Evolutionary conservation across 1,140 invertebrate species (phyloP).

Genomic region (Drepana arcuata): DNA sequence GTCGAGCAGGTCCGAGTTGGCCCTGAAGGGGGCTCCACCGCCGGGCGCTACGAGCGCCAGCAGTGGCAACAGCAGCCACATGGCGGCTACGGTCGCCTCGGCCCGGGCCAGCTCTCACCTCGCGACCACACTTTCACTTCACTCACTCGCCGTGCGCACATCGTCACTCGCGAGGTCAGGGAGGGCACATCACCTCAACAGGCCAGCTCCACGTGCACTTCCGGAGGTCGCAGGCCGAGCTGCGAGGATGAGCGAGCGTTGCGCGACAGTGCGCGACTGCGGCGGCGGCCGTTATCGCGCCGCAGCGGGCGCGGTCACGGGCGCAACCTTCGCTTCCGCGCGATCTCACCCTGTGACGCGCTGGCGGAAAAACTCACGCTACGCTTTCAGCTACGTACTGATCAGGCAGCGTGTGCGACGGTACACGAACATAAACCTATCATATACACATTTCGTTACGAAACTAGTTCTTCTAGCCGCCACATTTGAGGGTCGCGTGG

Average conservation of each 20-base stretch:
- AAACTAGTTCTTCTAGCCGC: too few relatives aligned
- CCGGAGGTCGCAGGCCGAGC: slow-evolving; percentile 27
- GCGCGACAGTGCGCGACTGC: slow-evolving; percentile 46
- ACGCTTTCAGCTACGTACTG: slow-evolving; percentile 33
- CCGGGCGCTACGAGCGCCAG: slow-evolving; percentile 39
- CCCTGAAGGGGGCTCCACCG: slow-evolving; percentile 40
- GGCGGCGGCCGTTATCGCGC: slow-evolving; percentile 25
- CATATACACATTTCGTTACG: background rate
- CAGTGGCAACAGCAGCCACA: slow-evolving; percentile 46
- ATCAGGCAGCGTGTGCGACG: background rate
- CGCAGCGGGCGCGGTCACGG: slow-evolving; percentile 61
- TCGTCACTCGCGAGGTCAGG: slow-evolving; percentile 35
- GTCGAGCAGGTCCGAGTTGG: slow-evolving; percentile 54
- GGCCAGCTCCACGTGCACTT: slow-evolving; percentile 12
- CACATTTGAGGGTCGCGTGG: too few relatives aligned
- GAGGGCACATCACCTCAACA: slow-evolving; percentile 42
- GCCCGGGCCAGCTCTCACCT: slow-evolving; percentile 29
- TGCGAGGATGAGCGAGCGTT: slow-evolving; percentile 54
- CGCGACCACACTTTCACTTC: slow-evolving; percentile 43
- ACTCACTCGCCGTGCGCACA: slow-evolving; percentile 45
- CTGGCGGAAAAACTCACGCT: slow-evolving; percentile 29
- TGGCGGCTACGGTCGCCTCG: slow-evolving; percentile 42
- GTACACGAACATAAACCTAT: background rate
- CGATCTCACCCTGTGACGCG: slow-evolving; percentile 55
- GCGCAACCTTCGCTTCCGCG: slow-evolving; percentile 60